Conservation (phyloP, 2,888 invertebrate genomes). For the Torymus auratus region DNA sequence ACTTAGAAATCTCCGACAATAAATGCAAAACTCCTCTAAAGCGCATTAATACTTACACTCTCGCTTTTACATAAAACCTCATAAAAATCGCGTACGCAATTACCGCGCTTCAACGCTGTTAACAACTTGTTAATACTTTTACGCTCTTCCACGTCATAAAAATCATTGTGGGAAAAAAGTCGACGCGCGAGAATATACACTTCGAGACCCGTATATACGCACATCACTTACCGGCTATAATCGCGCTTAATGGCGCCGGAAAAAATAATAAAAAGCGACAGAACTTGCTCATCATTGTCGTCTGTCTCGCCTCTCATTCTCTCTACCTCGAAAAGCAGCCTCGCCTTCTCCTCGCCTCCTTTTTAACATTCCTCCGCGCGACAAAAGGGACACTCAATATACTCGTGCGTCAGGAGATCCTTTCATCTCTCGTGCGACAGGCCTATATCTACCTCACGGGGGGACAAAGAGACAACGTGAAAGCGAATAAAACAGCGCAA, state of each 20-base stretch:
- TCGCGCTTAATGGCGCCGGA: too few species aligned
- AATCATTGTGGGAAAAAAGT: too few species aligned
- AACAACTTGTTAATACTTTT: too few species aligned
- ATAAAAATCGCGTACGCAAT: too few species aligned
- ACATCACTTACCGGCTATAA: too few species aligned
- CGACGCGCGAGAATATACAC: too few species aligned
- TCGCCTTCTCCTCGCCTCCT: not conserved
- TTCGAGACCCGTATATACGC: too few species aligned
- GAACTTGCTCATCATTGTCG: constrained; percentile 22
- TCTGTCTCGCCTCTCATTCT: not conserved
- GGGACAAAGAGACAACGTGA: constrained; percentile 39
- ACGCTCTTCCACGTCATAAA: too few species aligned
- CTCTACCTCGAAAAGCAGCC: not conserved
- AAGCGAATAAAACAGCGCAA: constrained; percentile 18
- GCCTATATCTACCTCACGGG: not conserved
- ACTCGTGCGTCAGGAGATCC: constrained; percentile 19
- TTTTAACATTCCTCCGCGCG: constrained; percentile 26
- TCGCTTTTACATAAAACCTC: too few species aligned
- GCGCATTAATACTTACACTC: too few species aligned
- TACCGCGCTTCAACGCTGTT: too few species aligned
- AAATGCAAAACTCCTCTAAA: too few species aligned
- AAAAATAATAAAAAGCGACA: constrained; percentile 1
- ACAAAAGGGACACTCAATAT: constrained; percentile 16
- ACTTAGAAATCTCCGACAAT: not conserved
- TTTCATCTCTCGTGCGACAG: not conserved